These are phyloP conservation scores for Cerastis leucographa DNA, from an alignment of 2,888 invertebrate genomes.

Conservation along the genomic window DNA sequence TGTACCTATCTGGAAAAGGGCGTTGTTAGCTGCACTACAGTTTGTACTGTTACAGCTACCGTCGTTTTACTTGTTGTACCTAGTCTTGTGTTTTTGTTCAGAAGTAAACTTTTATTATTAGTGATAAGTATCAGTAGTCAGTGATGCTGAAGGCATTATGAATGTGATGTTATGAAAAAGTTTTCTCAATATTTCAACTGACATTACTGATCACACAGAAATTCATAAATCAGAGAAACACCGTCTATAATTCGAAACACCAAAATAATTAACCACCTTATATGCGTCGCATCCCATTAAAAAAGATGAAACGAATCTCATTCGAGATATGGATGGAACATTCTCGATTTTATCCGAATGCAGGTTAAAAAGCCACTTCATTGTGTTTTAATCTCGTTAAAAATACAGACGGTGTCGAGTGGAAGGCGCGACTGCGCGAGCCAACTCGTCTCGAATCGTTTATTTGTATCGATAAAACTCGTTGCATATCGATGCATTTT, in stretches of 20 bases:
- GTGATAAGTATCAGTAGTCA: too few species aligned
- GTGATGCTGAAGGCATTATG: neutral
- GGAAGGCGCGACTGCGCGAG: slow-evolving; percentile 17
- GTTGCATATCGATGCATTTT: slow-evolving; percentile 34
- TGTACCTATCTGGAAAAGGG: too few species aligned
- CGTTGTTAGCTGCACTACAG: too few species aligned
- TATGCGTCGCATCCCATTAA: slow-evolving; percentile 51
- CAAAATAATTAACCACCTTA: slow-evolving; percentile 41
- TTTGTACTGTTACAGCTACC: too few species aligned
- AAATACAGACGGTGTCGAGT: slow-evolving; percentile 43
- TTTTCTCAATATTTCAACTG: neutral
- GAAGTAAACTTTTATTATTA: too few species aligned
- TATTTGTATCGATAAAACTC: slow-evolving; percentile 55
- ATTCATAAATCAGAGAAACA: slow-evolving; percentile 1
- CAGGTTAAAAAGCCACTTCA: slow-evolving; percentile 65
- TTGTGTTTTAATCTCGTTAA: slow-evolving; percentile 70
- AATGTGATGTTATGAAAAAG: neutral
- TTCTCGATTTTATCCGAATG: slow-evolving; percentile 58
- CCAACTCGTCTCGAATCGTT: slow-evolving; percentile 45
- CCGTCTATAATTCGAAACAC: slow-evolving; percentile 4
- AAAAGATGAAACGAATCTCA: slow-evolving; percentile 50
- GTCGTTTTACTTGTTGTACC: too few species aligned
- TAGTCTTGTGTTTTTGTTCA: too few species aligned
- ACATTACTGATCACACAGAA: neutral
- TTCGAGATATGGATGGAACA: slow-evolving; percentile 48